Percentiles rank a stretch among this genome's conserved stretches.
These are phyloP conservation scores for Plutella xylostella DNA, from an alignment of 2,888 invertebrate genomes.

Conservation along the genomic window DNA sequence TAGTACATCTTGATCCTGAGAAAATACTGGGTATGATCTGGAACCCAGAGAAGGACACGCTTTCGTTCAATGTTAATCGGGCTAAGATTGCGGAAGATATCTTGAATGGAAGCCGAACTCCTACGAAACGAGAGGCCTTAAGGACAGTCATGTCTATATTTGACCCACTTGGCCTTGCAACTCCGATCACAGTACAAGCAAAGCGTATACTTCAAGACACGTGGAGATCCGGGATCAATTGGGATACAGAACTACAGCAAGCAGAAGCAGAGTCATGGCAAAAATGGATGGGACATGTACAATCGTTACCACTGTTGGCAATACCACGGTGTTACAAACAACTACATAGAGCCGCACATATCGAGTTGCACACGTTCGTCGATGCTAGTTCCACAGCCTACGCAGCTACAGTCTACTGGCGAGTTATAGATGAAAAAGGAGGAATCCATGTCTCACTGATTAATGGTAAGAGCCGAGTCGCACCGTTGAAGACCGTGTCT, in stretches of 20 bases:
- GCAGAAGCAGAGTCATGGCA: too few relatives aligned
- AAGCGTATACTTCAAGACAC: conserved; percentile 11
- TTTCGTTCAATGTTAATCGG: conserved; percentile 8
- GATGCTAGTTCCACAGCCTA: neutral
- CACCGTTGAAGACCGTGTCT: conserved; percentile 10
- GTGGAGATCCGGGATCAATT: too few relatives aligned
- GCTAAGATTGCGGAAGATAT: conserved; percentile 7
- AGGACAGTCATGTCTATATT: conserved; percentile 11
- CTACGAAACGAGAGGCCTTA: conserved; percentile 13
- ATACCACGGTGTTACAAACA: too few relatives aligned
- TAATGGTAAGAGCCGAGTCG: conserved; percentile 10
- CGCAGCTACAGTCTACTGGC: neutral
- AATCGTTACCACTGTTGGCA: too few relatives aligned
- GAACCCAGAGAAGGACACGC: conserved; percentile 3
- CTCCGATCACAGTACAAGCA: conserved; percentile 8
- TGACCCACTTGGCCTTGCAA: conserved; percentile 9
- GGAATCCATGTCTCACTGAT: conserved; percentile 7
- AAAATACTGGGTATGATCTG: conserved; percentile 13
- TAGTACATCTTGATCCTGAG: conserved; percentile 9
- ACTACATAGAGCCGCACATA: too few relatives aligned
- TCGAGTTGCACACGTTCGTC: too few relatives aligned
- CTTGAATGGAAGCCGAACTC: conserved; percentile 3
- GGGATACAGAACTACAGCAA: too few relatives aligned
- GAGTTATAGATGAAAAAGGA: neutral
- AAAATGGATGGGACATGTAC: too few relatives aligned